Evolutionary conservation across 2,113 vertebrate genomes (phyloP).

Genomic region (Symphodus melops): DNA sequence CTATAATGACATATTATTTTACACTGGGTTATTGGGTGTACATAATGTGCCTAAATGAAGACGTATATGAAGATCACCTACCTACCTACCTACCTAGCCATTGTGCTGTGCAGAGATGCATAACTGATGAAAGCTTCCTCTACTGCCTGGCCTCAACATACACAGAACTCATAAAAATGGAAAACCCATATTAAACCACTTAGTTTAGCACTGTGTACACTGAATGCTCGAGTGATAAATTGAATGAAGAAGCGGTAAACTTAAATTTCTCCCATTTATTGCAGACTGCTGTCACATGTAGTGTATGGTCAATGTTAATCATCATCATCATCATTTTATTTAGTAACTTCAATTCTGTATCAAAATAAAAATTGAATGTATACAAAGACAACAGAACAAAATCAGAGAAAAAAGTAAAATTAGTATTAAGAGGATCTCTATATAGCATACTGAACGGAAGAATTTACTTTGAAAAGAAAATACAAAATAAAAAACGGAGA

Average conservation of each 20-base stretch:
- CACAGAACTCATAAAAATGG: neutral
- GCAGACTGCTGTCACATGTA: neutral
- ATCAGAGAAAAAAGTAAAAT: no score
- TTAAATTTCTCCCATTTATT: neutral
- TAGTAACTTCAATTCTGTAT: no score
- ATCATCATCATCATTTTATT: no score
- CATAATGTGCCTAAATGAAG: conserved; percentile 11
- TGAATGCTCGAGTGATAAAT: no score
- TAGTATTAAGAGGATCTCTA: neutral
- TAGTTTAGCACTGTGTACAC: no score
- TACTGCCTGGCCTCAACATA: neutral
- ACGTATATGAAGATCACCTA: neutral
- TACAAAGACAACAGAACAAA: no score
- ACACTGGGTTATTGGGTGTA: neutral
- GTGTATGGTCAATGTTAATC: no score
- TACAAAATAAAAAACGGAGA: conserved; percentile 57
- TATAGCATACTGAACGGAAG: conserved; percentile 22
- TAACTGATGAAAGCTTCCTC: conserved; percentile 6
- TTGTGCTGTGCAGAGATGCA: conserved; percentile 1
- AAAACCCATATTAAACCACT: neutral
- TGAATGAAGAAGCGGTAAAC: no score
- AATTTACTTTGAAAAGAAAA: conserved; percentile 46
- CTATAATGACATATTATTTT: no score
- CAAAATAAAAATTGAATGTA: no score
- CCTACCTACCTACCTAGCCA: conserved; percentile 2